Conservation (phyloP, 2,888 invertebrate species). For the Agonopterix heracliana region DNA sequence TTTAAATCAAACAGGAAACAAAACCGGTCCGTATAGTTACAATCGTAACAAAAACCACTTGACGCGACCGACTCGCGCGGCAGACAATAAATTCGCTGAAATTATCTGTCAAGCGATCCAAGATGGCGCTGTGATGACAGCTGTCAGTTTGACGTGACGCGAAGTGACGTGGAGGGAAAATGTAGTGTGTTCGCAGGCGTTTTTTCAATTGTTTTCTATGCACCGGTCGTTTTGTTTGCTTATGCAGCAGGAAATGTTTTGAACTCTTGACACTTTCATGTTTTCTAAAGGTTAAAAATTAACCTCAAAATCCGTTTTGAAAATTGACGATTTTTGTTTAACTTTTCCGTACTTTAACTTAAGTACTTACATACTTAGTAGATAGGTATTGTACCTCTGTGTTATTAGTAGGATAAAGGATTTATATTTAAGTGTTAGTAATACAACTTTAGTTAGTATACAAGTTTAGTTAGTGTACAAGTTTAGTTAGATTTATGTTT, state of each 20-base stretch:
- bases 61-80: not conserved
- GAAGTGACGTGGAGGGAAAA: not conserved
- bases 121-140: conserved; percentile 36
- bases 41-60: not conserved
- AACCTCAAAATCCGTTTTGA: no score
- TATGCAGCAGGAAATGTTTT: not conserved
- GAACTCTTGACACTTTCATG: not conserved
- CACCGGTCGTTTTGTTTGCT: not conserved
- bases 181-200: not conserved
- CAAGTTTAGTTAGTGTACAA: no score
- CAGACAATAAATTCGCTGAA: not conserved
- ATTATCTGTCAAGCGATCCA: conserved; percentile 23
- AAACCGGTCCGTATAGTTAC: not conserved
- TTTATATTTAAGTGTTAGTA: no score
- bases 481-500: no score
- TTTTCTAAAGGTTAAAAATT: no score
- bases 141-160: conserved; percentile 21
- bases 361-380: no score
- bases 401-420: no score
- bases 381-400: no score
- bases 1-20: not conserved
- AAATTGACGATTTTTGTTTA: no score
- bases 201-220: not conserved
- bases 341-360: no score
- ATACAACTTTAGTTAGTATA: no score